phyloP scores from a whole-genome alignment of 1,140 invertebrate genomes.

The Nylanderia fulva region DNA sequence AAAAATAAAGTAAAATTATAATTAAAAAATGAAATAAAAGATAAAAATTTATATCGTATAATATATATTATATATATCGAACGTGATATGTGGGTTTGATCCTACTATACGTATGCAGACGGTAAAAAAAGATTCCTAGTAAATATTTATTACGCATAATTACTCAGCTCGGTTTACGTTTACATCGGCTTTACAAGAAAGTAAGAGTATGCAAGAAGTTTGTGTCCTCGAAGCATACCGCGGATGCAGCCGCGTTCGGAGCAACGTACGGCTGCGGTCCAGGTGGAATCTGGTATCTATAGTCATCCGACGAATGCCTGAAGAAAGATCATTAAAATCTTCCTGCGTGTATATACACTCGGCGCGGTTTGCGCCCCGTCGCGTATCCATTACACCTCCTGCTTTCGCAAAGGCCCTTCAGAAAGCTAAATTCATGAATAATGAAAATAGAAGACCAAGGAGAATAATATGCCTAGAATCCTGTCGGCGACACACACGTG shows the following conservation, averaged over 20 bases:
- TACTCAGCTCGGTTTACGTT: slow-evolving; percentile 3
- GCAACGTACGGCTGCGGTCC: slow-evolving; percentile 73
- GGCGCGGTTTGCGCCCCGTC: slow-evolving; percentile 69
- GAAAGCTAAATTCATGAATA: slow-evolving; percentile 64
- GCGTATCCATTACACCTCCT: slow-evolving; percentile 71
- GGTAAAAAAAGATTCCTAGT: background rate
- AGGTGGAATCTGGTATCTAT: slow-evolving; percentile 84
- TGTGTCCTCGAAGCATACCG: slow-evolving; percentile 71
- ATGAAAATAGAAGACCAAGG: slow-evolving; percentile 65
- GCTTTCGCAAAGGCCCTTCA: slow-evolving; percentile 67
- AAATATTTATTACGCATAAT: slow-evolving; percentile 18
- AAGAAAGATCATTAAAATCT: slow-evolving; percentile 75
- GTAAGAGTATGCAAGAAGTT: slow-evolving; percentile 75
- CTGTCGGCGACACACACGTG: slow-evolving; percentile 8
- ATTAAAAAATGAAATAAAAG: no score
- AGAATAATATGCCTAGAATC: slow-evolving; percentile 31
- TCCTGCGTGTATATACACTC: slow-evolving; percentile 56
- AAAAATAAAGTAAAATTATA: no score
- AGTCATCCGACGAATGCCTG: slow-evolving; percentile 73
- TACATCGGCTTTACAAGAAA: slow-evolving; percentile 4
- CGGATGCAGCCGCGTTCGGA: slow-evolving; percentile 56
- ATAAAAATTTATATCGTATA: background rate
- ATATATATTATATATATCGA: background rate
- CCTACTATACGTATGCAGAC: background rate
- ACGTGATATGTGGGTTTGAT: background rate